Conservation (phyloP, 2,797 vertebrate genomes). For the Chelon auratus region DNA sequence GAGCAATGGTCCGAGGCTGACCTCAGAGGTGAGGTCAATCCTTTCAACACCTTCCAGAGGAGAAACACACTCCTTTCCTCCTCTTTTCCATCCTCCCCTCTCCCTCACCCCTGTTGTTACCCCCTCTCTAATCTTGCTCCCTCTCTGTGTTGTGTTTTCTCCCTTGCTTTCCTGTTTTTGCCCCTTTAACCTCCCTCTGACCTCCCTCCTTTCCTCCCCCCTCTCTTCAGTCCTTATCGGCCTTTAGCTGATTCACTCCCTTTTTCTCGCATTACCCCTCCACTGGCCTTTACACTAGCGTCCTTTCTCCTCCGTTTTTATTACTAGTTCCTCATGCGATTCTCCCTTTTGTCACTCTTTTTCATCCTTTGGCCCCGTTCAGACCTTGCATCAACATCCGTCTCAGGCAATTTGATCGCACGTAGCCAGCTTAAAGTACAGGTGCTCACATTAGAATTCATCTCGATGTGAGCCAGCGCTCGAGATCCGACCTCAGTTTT, state of each 20-base stretch:
- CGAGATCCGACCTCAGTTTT: too few relatives aligned
- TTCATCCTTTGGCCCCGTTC: too few relatives aligned
- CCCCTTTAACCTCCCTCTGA: slow-evolving; percentile 43
- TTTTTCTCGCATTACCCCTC: slow-evolving; percentile 18
- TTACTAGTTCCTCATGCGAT: too few relatives aligned
- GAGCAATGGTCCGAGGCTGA: slow-evolving; percentile 15
- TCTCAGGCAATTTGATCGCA: too few relatives aligned
- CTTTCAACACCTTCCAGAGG: slow-evolving; percentile 62
- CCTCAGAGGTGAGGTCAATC: slow-evolving; percentile 55
- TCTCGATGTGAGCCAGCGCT: too few relatives aligned
- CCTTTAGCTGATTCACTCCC: slow-evolving; percentile 22
- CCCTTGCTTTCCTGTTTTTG: slow-evolving; percentile 44
- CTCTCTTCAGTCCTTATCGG: slow-evolving; percentile 31
- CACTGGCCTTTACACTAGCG: background rate
- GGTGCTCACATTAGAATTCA: too few relatives aligned
- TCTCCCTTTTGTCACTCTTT: too few relatives aligned
- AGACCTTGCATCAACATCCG: too few relatives aligned
- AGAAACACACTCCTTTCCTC: slow-evolving; percentile 25
- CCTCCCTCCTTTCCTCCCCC: slow-evolving; percentile 5
- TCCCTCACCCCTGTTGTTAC: too few relatives aligned
- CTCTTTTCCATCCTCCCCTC: background rate
- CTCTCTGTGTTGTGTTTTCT: slow-evolving; percentile 16
- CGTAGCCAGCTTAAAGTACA: too few relatives aligned
- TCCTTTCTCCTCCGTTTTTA: background rate
- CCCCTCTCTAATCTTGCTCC: slow-evolving; percentile 14